These are phyloP conservation scores for Baryphthengus martii DNA, from an alignment of 2,113 vertebrate genomes.

Conservation along the genomic window DNA sequence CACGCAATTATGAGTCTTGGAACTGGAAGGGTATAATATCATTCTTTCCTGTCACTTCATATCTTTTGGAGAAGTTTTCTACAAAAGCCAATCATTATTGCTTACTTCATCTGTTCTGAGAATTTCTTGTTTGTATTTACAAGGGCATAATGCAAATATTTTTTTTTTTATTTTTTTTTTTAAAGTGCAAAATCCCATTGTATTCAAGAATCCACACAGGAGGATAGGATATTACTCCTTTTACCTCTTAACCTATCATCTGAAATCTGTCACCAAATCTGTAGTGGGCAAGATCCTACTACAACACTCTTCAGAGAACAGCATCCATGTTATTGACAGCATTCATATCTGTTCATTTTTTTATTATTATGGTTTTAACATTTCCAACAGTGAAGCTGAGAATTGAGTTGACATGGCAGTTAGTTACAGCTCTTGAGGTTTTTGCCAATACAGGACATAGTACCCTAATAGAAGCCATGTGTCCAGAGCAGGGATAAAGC, in stretches of 20 bases:
- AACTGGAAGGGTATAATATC: not conserved
- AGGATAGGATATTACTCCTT: not conserved
- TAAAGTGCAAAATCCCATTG: not conserved
- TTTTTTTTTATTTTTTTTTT: not conserved
- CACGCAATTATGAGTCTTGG: not conserved
- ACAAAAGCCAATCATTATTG: not conserved
- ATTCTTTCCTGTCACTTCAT: not conserved
- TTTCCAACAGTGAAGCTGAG: not conserved
- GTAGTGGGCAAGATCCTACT: not conserved
- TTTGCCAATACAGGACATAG: not conserved
- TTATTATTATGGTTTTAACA: not conserved
- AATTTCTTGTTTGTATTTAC: not conserved
- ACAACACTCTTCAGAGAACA: not conserved
- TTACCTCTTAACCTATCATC: not conserved
- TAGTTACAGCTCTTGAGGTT: not conserved
- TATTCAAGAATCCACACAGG: not conserved
- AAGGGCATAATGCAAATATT: not conserved
- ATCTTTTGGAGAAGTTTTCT: not conserved
- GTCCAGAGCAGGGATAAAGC: not conserved
- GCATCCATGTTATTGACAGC: not conserved
- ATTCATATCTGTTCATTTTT: not conserved
- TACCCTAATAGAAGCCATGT: not conserved
- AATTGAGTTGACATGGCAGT: not conserved
- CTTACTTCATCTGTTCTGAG: not conserved
- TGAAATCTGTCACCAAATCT: not conserved